phyloP scores from a whole-genome alignment of 1,140 invertebrate genomes.

The Psilanteris sp. region DNA sequence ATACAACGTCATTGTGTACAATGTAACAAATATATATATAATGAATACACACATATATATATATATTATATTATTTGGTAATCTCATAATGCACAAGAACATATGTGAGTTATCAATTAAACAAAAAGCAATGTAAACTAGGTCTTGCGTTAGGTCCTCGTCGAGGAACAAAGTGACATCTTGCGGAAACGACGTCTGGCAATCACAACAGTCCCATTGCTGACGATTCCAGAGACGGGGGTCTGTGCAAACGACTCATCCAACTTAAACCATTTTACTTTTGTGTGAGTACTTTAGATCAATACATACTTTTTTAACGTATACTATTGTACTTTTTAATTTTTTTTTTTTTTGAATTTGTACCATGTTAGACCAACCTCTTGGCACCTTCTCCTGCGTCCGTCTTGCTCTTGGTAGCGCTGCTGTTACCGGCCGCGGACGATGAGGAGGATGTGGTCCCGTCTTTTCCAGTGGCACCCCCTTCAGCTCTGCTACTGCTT shows the following conservation, averaged over 20 bases:
- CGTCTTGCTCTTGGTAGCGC: slow-evolving; percentile 78
- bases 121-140: slow-evolving; percentile 72
- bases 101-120: slow-evolving; percentile 32
- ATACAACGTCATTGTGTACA: slow-evolving; percentile 14
- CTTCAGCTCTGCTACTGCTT: slow-evolving; percentile 76
- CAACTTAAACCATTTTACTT: slow-evolving; percentile 62
- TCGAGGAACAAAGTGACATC: slow-evolving; percentile 67
- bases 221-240: slow-evolving; percentile 51
- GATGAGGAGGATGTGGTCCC: slow-evolving; percentile 67
- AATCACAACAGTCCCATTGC: slow-evolving; percentile 52
- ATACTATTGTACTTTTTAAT: slow-evolving; percentile 37
- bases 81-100: slow-evolving; percentile 11
- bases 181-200: slow-evolving; percentile 69
- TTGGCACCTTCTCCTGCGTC: slow-evolving; percentile 76
- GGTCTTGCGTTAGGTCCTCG: slow-evolving; percentile 72
- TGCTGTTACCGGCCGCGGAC: slow-evolving; percentile 64
- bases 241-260: slow-evolving; percentile 51
- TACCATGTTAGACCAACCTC: slow-evolving; percentile 80
- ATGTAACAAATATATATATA: slow-evolving; percentile 33
- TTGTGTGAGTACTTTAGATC: slow-evolving; percentile 47
- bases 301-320: slow-evolving; percentile 29
- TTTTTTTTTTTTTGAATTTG: slow-evolving; percentile 66
- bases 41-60: slow-evolving; percentile 23
- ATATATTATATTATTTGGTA: slow-evolving; percentile 4
- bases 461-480: slow-evolving; percentile 74